These are phyloP conservation scores for Zaprionus inermis DNA, from an alignment of 1,140 invertebrate genomes.

Conservation along the genomic window DNA sequence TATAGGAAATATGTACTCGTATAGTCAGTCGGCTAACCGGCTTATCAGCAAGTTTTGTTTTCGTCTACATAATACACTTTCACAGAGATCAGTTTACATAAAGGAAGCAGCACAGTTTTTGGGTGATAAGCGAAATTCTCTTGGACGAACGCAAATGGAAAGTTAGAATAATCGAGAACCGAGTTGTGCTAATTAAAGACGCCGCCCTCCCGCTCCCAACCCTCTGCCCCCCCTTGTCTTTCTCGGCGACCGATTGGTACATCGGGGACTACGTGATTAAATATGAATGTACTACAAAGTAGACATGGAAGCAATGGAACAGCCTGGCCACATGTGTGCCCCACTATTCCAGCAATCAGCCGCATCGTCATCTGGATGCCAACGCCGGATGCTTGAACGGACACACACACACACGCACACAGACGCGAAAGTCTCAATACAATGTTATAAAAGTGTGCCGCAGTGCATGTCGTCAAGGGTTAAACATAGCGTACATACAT, in stretches of 20 bases:
- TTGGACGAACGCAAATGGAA: constrained; percentile 39
- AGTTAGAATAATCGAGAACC: constrained; percentile 53
- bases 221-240: not conserved
- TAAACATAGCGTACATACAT: not conserved
- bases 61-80: not conserved
- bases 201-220: constrained; percentile 8
- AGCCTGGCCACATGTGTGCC: constrained; percentile 50
- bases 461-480: constrained; percentile 17
- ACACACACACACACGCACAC: constrained; percentile 24
- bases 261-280: constrained; percentile 61
- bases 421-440: constrained; percentile 40
- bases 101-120: constrained; percentile 43
- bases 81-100: constrained; percentile 28
- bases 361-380: constrained; percentile 48
- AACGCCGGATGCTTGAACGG: constrained; percentile 63
- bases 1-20: constrained; percentile 19
- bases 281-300: constrained; percentile 27
- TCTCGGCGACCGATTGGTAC: not conserved
- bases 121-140: constrained; percentile 56
- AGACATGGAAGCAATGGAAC: constrained; percentile 22
- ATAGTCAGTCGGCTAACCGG: constrained; percentile 39
- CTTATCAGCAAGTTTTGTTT: constrained; percentile 65
- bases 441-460: constrained; percentile 68
- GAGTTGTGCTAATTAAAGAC: constrained; percentile 58
- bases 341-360: constrained; percentile 49